Base-by-base conservation (phyloP, 2,888 invertebrate species). In the Stenurella melanura region DNA sequence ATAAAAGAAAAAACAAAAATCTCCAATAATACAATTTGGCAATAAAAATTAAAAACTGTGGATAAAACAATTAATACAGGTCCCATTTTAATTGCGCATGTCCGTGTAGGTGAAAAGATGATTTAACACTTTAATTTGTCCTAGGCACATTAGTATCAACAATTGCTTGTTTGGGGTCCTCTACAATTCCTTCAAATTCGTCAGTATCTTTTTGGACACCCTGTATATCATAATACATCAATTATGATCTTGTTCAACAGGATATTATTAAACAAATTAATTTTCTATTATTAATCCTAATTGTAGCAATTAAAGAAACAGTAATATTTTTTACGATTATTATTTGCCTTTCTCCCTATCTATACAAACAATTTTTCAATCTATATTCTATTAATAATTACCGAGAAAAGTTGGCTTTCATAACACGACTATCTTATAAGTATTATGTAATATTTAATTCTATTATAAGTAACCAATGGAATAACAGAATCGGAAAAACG, bases 371-470 rank as follows among this genome's bases (percentile, higher is more conserved):
- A 83, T 83, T 82, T 80, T 82, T 79, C 81, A 83, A 83, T 83
- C 83, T 83, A 83, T 80, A 83, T 83, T 83, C 83, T 78, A 83
- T 83, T 82, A 83, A 80, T 81, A 82, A 77, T 79, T 68, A 73
- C 66, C 67, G 67, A 72, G 74, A 71, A 67, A 78, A 79, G 58
- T 74, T 34, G 69, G 77, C 69, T 71, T 71, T 67, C 67, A 56
- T 67, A 71, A 42, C 78, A 74, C 74, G 76, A 76, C 72, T 74
- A 74, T 70, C 61, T 58, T 63, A 78, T 58, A 58, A 76, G 58
- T 56, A 34, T 76, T 67, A 72, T 74, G 74, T 75, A 78, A 78
- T 78, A 78, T 75, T 75, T 74, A 74, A 38, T 69, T 57, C 69
- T 57, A 69, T 69, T 69, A 69, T 34, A 38, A 69, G 21, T 54